Percentiles rank a stretch among this genome's conserved stretches.
Conservation (phyloP, 2,113 vertebrate species). For the Trematomus loennbergii region DNA sequence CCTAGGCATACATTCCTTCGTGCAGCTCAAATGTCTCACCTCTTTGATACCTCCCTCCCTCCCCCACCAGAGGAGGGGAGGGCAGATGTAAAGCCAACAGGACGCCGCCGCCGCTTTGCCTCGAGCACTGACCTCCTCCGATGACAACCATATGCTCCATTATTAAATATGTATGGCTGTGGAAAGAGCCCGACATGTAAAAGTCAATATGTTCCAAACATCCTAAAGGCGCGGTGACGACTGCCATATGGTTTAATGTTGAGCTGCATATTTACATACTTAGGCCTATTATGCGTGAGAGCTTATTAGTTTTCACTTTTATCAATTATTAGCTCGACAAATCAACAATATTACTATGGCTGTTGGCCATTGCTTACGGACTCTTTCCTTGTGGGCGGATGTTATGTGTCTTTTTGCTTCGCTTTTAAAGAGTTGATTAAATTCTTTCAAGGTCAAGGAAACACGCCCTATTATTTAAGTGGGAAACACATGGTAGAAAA, state of each 20-base stretch:
- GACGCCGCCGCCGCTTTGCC: conserved; percentile 49
- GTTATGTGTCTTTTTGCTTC: background rate
- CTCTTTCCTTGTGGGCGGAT: background rate
- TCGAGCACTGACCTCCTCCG: conserved; percentile 62
- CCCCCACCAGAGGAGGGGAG: conserved; percentile 11
- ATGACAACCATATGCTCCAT: conserved; percentile 73
- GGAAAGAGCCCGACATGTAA: conserved; percentile 30
- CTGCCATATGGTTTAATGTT: conserved; percentile 27
- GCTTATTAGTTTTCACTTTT: background rate
- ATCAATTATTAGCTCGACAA: background rate
- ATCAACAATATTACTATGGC: background rate
- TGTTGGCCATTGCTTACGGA: conserved; percentile 2
- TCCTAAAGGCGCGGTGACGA: conserved; percentile 16
- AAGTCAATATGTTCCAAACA: conserved; percentile 27
- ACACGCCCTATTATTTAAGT: background rate
- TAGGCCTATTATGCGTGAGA: background rate
- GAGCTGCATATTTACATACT: conserved; percentile 11
- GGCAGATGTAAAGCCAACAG: conserved; percentile 62
- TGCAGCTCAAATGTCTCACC: background rate
- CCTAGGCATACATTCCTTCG: background rate
- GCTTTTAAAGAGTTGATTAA: background rate
- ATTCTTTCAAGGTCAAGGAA: conserved; percentile 10
- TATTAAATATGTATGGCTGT: conserved; percentile 69
- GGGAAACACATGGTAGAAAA: background rate
- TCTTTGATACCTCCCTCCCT: background rate